These are phyloP conservation scores for Tiphia femorata DNA, from an alignment of 2,888 invertebrate species.

Conservation along the genomic window DNA sequence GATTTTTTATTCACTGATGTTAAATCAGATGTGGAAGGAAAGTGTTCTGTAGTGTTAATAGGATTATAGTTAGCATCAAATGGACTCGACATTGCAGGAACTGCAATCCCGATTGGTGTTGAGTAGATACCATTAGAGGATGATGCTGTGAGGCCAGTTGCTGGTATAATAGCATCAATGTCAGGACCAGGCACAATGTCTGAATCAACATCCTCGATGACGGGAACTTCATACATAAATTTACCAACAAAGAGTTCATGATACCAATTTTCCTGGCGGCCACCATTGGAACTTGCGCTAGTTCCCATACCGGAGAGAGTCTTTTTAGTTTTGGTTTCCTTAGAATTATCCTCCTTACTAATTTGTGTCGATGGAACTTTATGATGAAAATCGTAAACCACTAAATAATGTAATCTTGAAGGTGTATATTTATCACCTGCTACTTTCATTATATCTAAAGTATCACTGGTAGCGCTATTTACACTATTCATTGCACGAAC, in stretches of 20 bases:
- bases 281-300: slow-evolving; percentile 69
- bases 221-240: slow-evolving; percentile 64
- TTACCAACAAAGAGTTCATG: slow-evolving; percentile 66
- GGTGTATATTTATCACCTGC: slow-evolving; percentile 61
- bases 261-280: slow-evolving; percentile 65
- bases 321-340: slow-evolving; percentile 68
- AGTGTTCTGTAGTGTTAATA: slow-evolving; percentile 57
- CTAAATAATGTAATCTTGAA: slow-evolving; percentile 70
- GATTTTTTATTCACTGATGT: slow-evolving; percentile 55
- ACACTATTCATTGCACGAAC: slow-evolving; percentile 85
- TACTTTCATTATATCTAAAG: slow-evolving; percentile 70
- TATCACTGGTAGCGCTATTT: slow-evolving; percentile 73
- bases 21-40: slow-evolving; percentile 62
- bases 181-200: slow-evolving; percentile 62
- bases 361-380: slow-evolving; percentile 71
- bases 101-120: slow-evolving; percentile 47
- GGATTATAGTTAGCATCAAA: slow-evolving; percentile 63
- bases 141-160: slow-evolving; percentile 55
- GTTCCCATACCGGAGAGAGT: slow-evolving; percentile 70
- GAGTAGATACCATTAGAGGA: slow-evolving; percentile 60
- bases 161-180: slow-evolving; percentile 56
- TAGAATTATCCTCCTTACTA: slow-evolving; percentile 64
- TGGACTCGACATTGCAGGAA: slow-evolving; percentile 50
- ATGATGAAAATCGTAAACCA: slow-evolving; percentile 80
- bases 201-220: slow-evolving; percentile 66